Percentiles rank a stretch among this genome's conserved stretches.
Evolutionary conservation across 2,113 vertebrate species (phyloP).

Genomic region (Rhombomys opimus): DNA sequence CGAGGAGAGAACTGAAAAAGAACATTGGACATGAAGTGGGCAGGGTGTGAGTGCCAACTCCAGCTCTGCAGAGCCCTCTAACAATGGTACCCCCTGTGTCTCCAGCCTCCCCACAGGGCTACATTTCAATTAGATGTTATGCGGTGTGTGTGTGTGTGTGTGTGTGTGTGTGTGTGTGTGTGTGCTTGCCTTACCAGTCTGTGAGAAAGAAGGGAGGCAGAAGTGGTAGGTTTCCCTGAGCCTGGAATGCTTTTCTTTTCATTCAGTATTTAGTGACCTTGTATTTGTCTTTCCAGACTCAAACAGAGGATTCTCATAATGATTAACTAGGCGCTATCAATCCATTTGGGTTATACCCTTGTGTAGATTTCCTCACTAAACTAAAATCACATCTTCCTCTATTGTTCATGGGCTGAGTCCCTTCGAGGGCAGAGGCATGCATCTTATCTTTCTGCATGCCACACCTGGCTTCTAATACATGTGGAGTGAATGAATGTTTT

Average conservation of each 20-base stretch:
- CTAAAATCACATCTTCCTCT: background rate
- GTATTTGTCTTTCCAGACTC: conserved; percentile 8
- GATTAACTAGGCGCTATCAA: conserved; percentile 17
- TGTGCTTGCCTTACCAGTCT: background rate
- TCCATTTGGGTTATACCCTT: background rate
- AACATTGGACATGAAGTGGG: background rate
- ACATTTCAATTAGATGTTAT: background rate
- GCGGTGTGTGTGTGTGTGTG: background rate
- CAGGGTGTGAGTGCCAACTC: background rate
- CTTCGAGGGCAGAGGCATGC: background rate
- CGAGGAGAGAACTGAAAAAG: conserved; percentile 4
- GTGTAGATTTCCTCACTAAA: background rate
- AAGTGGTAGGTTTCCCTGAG: background rate
- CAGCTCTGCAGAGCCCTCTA: background rate
- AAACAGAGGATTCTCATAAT: conserved; percentile 1
- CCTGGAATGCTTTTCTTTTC: conserved; percentile 30
- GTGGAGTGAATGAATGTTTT: background rate
- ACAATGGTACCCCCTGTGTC: background rate
- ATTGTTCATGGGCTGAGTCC: background rate
- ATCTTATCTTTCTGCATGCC: background rate
- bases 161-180: background rate
- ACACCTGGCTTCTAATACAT: background rate
- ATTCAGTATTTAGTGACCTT: background rate
- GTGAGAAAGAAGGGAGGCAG: no score
- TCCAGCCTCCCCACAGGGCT: background rate